Evolutionary conservation across 2,113 vertebrate species (phyloP), one percentile per base, ranked within the genome.

Genomic region (Rhabdomys dilectus): DNA sequence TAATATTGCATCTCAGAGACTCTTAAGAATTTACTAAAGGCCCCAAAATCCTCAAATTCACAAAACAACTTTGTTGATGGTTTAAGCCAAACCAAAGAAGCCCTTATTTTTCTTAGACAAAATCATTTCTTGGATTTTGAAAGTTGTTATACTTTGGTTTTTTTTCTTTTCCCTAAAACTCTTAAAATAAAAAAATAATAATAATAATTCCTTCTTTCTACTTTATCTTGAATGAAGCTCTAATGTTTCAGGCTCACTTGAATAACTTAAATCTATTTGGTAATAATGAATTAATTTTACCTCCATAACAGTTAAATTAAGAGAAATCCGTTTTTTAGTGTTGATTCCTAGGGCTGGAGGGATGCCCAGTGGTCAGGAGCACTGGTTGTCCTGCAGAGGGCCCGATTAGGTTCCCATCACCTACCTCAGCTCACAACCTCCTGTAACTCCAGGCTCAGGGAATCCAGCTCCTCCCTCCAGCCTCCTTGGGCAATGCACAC

Each of bases 221-320:
- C 80, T 66, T 29, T 62, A 86, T 17, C 84, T 84, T 94, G 53
- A 94, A 94, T 51, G 88, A 2, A 94, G 80, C n/a, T 73, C 13
- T 26, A 36, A 93, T 34, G 56, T 96, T 77, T 87, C n/a, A 82
- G 66, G 31, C 13, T 93, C 78, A 85, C 26, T 36, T 66, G 53
- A 88, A 77, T 82, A 68, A 78, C 53, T 62, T 15, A 84, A 9
- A 39, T 90, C 68, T 72, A 87, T 1, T 51, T 31, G 17, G 16
- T 91, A 91, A 88, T 87, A 87, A 88, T 81, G 91, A 93, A 94
- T 93, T 51, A 93, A 45, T 73, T 78, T 56, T 91, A 82, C 36
- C 24, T 89, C 45, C 7, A 9, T 36, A 70, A 95, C 17, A 21
- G 60, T 12, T 68, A 51, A 51, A 87, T 31, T 62, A 31, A 62